Conservation (phyloP, 2,797 vertebrate species). For the Ataeniobius toweri region DNA sequence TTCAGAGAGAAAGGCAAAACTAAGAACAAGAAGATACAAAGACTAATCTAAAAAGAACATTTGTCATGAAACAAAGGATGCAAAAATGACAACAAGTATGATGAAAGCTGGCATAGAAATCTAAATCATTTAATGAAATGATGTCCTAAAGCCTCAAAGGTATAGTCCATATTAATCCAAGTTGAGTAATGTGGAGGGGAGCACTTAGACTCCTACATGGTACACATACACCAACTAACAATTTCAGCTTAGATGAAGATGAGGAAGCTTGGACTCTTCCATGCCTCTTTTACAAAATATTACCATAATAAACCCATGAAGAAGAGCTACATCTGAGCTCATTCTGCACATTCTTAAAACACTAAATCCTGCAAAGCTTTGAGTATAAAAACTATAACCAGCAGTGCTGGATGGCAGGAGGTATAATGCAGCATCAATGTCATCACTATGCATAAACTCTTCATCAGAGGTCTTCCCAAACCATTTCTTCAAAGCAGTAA, state of each 20-base stretch:
- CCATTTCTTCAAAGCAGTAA: too few relatives aligned
- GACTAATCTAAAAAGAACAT: not conserved
- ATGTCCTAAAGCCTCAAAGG: not conserved
- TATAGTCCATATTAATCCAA: not conserved
- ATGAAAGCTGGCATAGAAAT: not conserved
- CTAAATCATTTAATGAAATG: not conserved
- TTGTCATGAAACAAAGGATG: not conserved
- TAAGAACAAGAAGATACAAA: conserved; percentile 27
- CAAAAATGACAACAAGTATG: not conserved
- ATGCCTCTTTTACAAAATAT: not conserved
- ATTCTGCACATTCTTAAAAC: too few relatives aligned
- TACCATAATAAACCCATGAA: not conserved
- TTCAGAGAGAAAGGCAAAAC: conserved; percentile 27
- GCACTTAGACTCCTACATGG: not conserved
- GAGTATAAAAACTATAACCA: too few relatives aligned
- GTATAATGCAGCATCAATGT: too few relatives aligned
- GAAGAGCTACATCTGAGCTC: too few relatives aligned
- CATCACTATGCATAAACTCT: too few relatives aligned
- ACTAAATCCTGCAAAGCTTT: too few relatives aligned
- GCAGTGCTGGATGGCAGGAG: too few relatives aligned
- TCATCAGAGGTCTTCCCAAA: too few relatives aligned
- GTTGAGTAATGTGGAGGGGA: not conserved
- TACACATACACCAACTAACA: not conserved
- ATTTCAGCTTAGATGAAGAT: not conserved
- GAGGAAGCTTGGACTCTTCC: not conserved